Conservation (phyloP, 2,888 invertebrate genomes). For the Xiphydria camelus region DNA sequence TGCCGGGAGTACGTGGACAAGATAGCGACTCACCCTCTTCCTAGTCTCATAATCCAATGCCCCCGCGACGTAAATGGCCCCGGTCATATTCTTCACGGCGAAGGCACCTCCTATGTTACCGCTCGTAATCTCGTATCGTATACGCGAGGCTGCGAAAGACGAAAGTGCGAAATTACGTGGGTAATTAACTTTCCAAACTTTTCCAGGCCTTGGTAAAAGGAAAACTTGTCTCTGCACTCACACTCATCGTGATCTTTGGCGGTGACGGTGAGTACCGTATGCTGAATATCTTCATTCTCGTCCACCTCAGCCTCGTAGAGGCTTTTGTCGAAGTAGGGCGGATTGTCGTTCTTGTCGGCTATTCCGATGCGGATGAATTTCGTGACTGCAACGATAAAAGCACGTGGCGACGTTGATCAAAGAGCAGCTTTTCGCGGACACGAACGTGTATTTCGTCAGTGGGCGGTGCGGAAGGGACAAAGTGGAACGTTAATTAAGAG, state of each 20-base stretch:
- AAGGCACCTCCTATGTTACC: constrained; percentile 98
- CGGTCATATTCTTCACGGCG: constrained; percentile 97
- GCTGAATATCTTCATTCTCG: constrained; percentile 96
- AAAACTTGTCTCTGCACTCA: constrained; percentile 64
- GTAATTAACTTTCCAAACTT: no score
- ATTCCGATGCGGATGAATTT: constrained; percentile 98
- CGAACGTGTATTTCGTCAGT: no score
- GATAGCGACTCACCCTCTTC: constrained; percentile 78
- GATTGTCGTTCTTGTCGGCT: constrained; percentile 99
- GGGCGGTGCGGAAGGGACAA: no score
- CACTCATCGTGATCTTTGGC: constrained; percentile 99
- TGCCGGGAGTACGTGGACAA: no score
- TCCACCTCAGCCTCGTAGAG: constrained; percentile 96
- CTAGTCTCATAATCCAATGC: constrained; percentile 96
- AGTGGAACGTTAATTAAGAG: no score
- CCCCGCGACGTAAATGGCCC: constrained; percentile 97
- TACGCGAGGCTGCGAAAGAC: constrained; percentile 83
- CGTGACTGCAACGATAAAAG: constrained; percentile 89
- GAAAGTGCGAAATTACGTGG: not conserved
- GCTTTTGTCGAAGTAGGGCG: constrained; percentile 96
- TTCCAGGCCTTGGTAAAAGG: constrained; percentile 5
- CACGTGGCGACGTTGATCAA: no score
- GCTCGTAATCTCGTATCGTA: constrained; percentile 99
- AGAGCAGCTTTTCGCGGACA: no score
- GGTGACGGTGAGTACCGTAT: constrained; percentile 95